Evolutionary conservation across 2,888 invertebrate genomes (phyloP).

Genomic region (Zelleria hepariella): DNA sequence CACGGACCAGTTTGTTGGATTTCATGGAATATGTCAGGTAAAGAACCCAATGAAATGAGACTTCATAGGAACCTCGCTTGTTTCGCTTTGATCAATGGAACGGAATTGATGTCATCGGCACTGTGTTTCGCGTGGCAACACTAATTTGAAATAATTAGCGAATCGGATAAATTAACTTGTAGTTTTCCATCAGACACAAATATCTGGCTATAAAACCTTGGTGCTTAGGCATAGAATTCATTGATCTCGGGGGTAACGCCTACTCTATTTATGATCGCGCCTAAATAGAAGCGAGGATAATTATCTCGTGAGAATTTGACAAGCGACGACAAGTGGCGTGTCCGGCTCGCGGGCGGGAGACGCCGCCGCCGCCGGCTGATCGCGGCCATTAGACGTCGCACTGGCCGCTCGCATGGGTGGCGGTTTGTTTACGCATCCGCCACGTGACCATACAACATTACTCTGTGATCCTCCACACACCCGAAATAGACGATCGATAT

Average conservation of each 20-base stretch:
- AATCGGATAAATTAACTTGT: neutral
- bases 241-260: neutral
- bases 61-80: too few species aligned
- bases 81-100: neutral
- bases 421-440: constrained; percentile 29
- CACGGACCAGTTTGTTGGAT: too few species aligned
- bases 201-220: too few species aligned
- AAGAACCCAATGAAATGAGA: too few species aligned
- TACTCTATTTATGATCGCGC: too few species aligned
- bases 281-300: neutral
- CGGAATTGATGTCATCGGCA: neutral
- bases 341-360: neutral
- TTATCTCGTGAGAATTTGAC: neutral
- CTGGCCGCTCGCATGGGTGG: neutral
- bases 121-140: neutral
- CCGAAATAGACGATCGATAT: neutral
- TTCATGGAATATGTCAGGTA: too few species aligned
- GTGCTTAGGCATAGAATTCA: neutral
- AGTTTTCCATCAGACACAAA: too few species aligned
- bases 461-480: neutral
- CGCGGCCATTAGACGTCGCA: neutral
- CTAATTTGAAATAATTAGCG: neutral
- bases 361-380: neutral
- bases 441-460: constrained; percentile 22
- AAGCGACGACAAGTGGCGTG: neutral